phyloP scores from a whole-genome alignment of 2,888 invertebrate genomes.

The Antheraea assamensis region DNA sequence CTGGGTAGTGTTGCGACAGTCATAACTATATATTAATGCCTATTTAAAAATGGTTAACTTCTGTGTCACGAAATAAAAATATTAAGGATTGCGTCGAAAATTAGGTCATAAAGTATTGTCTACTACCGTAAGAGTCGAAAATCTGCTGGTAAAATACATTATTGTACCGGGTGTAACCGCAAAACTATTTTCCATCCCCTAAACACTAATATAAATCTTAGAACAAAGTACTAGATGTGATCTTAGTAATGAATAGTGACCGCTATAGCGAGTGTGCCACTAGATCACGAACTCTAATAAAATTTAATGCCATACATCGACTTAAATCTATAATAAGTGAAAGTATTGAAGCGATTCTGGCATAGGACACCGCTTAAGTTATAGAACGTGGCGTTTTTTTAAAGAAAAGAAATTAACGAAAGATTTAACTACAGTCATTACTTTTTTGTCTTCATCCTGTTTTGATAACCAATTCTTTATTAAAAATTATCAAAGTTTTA shows the following conservation, averaged over 20 bases:
- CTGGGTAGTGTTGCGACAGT: too few species aligned
- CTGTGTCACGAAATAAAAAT: too few species aligned
- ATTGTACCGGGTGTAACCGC: background rate
- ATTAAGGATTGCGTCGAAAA: too few species aligned
- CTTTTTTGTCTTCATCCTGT: too few species aligned
- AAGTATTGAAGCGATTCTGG: conserved; percentile 17
- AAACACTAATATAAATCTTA: background rate
- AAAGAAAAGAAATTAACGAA: background rate
- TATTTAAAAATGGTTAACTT: too few species aligned
- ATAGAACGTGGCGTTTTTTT: background rate
- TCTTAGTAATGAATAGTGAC: background rate
- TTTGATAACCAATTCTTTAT: too few species aligned
- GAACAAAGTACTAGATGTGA: background rate
- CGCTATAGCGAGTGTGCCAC: background rate
- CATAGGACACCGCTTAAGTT: background rate
- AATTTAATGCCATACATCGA: conserved; percentile 5
- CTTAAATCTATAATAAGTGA: conserved; percentile 20
- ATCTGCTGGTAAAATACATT: too few species aligned
- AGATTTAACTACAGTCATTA: too few species aligned
- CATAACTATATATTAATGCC: too few species aligned
- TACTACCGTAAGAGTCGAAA: too few species aligned
- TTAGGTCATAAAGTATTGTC: too few species aligned
- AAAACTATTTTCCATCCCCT: background rate
- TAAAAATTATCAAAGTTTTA: too few species aligned
- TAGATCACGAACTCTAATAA: conserved; percentile 13